Evolutionary conservation across 2,113 vertebrate genomes (phyloP).

Genomic region (Falcunculus frontatus): DNA sequence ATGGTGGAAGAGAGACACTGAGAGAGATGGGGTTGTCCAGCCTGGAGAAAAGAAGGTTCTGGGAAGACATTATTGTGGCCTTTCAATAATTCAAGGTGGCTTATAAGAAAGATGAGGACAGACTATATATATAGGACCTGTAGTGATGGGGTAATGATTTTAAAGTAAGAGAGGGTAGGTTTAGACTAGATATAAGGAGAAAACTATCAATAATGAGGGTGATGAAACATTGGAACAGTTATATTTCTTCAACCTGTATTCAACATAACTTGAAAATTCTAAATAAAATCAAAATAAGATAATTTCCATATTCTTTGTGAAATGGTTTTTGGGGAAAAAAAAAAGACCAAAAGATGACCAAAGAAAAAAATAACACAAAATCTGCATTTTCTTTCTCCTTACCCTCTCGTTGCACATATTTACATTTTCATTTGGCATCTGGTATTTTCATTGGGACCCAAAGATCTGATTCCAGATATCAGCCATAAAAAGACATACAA

Average conservation of each 20-base stretch:
- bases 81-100: not conserved
- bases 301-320: not conserved
- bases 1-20: not conserved
- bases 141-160: not conserved
- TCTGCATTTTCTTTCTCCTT: not conserved
- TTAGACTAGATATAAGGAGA: not conserved
- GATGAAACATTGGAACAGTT: not conserved
- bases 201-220: not conserved
- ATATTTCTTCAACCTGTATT: not conserved
- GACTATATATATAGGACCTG: no score
- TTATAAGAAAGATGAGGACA: not conserved
- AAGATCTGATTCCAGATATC: not conserved
- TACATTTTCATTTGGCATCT: not conserved
- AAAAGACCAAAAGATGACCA: accelerated
- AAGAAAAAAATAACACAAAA: not conserved
- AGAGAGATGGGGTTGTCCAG: not conserved
- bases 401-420: not conserved
- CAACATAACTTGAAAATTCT: not conserved
- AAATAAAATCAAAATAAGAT: not conserved
- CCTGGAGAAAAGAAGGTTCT: not conserved
- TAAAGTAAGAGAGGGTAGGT: not conserved
- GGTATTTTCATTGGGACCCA: not conserved
- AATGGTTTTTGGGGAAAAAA: accelerated
- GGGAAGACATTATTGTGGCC: not conserved
- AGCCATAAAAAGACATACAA: not conserved